Evolutionary conservation across 2,888 invertebrate species (phyloP), one percentile per base, ranked within the genome.

Genomic region (Eupeodes luniger): DNA sequence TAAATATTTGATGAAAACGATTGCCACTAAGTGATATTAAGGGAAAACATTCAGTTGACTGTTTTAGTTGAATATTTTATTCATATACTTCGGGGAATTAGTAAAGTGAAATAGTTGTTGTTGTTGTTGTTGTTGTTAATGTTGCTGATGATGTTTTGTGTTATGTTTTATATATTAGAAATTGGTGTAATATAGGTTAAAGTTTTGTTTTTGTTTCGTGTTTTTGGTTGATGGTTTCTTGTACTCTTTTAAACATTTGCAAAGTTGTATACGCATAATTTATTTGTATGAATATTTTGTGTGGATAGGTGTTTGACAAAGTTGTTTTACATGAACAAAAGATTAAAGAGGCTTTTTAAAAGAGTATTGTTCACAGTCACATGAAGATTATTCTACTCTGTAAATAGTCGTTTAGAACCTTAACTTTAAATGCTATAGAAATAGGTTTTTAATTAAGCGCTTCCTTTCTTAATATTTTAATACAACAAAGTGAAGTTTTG

Each of bases 1-100:
- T 87, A 87, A 87, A 87, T 87, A 81, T 81, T 87, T 84, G 76
- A 81, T 84, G 84, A 81, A 77, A 77, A 53, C 84, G 55, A 84
- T 84, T 87, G 76, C 59, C 34, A 72, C 53, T 64, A 66, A 76
- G 81, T 67, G 80, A 69, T 69, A 72, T 83, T 70, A 76, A 76
- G 75, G 81, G 81, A 81, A 61, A 69, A 64, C 62, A 75, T 75
- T 75, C 36, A 40, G 62, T 40, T 75, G 75, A 62, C 62, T 62
- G 40, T 80, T 72, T 55, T 36, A 47, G 64, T 80, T 72, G 64
- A 80, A 80, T 80, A 72, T 72, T 80, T 80, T 44, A 80, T 72
- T 62, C 14, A 53, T 14, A 40, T 1, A 40, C 5, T 9, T 53
- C 72, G 55, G 70, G 80, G 64, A 72, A 64, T 80, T 44, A 40